Conservation (phyloP, 2,113 vertebrate genomes). For the Ceratotherium simum region DNA sequence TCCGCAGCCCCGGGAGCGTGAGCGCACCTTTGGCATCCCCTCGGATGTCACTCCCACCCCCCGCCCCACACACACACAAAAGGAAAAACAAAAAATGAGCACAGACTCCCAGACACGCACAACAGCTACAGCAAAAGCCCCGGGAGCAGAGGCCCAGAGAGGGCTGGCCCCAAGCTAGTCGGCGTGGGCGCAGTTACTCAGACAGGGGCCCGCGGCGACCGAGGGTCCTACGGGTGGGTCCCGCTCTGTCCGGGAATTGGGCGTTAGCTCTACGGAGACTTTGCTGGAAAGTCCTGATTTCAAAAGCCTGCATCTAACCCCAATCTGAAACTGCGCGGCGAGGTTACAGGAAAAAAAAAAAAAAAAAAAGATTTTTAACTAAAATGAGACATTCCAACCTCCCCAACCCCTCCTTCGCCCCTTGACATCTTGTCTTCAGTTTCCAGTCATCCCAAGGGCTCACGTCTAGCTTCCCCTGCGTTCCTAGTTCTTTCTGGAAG, state of each 20-base stretch:
- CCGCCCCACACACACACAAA: fast-evolving
- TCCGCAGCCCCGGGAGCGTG: too few species aligned
- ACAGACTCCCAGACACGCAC: fast-evolving
- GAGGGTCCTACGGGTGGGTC: fast-evolving
- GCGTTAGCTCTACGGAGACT: not conserved
- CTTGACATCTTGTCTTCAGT: not conserved
- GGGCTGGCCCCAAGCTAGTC: fast-evolving
- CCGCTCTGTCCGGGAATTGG: not conserved
- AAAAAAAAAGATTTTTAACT: not conserved
- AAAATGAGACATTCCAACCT: not conserved
- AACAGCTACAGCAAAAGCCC: not conserved
- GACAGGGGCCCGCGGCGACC: fast-evolving
- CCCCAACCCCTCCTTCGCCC: not conserved
- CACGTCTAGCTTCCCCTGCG: not conserved
- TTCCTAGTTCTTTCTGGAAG: not conserved
- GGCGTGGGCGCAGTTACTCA: fast-evolving
- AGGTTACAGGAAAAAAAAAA: not conserved
- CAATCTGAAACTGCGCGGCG: not conserved
- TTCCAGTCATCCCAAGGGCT: not conserved
- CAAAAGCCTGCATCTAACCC: not conserved
- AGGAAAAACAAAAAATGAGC: fast-evolving
- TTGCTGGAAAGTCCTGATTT: not conserved
- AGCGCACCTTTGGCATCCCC: not conserved
- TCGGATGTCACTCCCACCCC: fast-evolving
- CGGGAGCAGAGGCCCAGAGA: fast-evolving